Conservation (phyloP, 1,140 invertebrate species). For the Acromyrmex heyeri region DNA sequence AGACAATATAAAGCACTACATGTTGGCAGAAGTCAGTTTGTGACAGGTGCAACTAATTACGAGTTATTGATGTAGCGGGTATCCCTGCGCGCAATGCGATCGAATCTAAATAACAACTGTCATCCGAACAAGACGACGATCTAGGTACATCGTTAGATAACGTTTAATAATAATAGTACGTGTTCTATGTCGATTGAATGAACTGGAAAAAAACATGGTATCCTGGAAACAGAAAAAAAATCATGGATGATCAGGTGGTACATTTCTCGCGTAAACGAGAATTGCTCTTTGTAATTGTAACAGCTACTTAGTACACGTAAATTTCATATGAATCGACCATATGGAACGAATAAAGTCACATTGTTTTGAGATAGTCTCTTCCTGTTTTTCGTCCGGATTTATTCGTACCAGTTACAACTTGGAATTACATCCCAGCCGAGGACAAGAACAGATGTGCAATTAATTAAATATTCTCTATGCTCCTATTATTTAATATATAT, state of each 20-base stretch:
- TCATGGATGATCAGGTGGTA: conserved; percentile 13
- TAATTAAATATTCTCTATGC: neutral
- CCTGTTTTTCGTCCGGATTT: neutral
- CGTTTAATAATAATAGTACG: conserved; percentile 64
- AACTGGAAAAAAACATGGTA: conserved; percentile 26
- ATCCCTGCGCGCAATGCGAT: conserved; percentile 72
- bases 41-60: conserved; percentile 27
- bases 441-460: neutral
- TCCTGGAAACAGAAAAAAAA: conserved; percentile 31
- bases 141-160: conserved; percentile 53
- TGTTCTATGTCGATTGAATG: conserved; percentile 58
- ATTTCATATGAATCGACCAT: conserved; percentile 76
- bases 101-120: conserved; percentile 65
- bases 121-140: conserved; percentile 53
- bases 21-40: neutral
- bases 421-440: neutral
- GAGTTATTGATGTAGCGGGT: conserved; percentile 46
- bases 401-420: neutral
- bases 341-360: conserved; percentile 73
- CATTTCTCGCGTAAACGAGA: conserved; percentile 55
- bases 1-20: neutral
- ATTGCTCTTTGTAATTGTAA: conserved; percentile 71
- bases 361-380: conserved; percentile 65
- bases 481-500: neutral
- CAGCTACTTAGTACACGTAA: conserved; percentile 74